Evolutionary conservation across 2,888 invertebrate genomes (phyloP).

Genomic region (Thecophora atra): DNA sequence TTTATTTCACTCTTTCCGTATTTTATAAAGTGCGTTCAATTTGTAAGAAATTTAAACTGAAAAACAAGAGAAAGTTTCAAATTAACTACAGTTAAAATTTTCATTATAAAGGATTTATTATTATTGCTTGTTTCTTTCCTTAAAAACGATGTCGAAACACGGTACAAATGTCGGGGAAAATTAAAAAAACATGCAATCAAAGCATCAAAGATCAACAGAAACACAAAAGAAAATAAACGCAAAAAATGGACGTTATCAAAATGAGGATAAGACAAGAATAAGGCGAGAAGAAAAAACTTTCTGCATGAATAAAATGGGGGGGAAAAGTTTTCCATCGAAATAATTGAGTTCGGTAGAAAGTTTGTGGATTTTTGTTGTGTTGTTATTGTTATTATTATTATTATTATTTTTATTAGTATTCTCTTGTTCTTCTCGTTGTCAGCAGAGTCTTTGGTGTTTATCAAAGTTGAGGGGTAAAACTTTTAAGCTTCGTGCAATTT

Average conservation of each 20-base stretch:
- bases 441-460: conserved; percentile 1
- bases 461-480: background rate
- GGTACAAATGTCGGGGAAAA: background rate
- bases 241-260: conserved; percentile 19
- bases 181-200: conserved; percentile 19
- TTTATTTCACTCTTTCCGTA: too few species aligned
- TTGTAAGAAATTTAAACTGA: too few species aligned
- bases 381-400: background rate
- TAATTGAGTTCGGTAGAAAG: conserved; percentile 38
- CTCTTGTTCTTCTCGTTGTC: too few species aligned
- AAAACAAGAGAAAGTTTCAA: too few species aligned
- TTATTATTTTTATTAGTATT: too few species aligned
- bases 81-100: too few species aligned
- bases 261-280: background rate
- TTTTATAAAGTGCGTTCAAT: too few species aligned
- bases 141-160: too few species aligned
- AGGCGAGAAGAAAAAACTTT: background rate
- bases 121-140: too few species aligned
- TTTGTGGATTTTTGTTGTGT: conserved; percentile 22
- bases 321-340: conserved; percentile 29
- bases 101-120: too few species aligned
- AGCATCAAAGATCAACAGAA: background rate
- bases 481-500: too few species aligned
- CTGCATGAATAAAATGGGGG: conserved; percentile 6
- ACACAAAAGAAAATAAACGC: background rate